Evolutionary conservation across 2,797 vertebrate genomes (phyloP), one percentile per base, ranked within the genome.

Genomic region (Balearica regulorum): DNA sequence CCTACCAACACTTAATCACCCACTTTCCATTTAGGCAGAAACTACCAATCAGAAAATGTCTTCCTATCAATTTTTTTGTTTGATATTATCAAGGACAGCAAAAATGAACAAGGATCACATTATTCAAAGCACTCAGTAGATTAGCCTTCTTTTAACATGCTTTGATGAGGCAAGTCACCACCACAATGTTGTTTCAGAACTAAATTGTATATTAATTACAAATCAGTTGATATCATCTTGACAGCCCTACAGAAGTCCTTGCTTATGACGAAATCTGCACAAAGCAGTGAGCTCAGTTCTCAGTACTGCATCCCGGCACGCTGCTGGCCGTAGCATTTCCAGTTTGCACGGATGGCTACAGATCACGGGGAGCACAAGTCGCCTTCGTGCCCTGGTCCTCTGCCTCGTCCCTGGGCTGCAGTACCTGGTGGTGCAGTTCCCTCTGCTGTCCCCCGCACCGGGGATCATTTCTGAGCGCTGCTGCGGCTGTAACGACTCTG

Each of bases 1-100:
- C 83, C 96, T 90, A 71, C 87, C 62, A 72, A 87, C 93, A 97
- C 88, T 87, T 94, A 96, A 91, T 91, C 92, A 96, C 57, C 84
- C 76, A 78, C 89, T 91, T 96, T 87, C 86, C 79, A 77, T 94
- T 96, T 91, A 95, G 87, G 96, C 89, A 96, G 93, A 97, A 95
- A 89, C 79, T 87, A 95, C 70, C 1, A 0, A 69, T 85, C 89
- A 96, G 94, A 90, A 96, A 97, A 96, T 83, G 76, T 69, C 77
- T 89, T 48, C 54, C 75, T 73, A 89, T 76, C 55, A 80, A 70
- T 14, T 87, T 90, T 92, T 92, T 19, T 76, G 39, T 89, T 93
- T 90, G 44, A 48, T 89, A 86, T 93, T 87, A 83, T 55, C 90
- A 83, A 93, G 69, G 68, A 92, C 11, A 96, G 76, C 85, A 96